Conservation (phyloP, 1,140 invertebrate species). For the Leptonema lineaticorne region DNA sequence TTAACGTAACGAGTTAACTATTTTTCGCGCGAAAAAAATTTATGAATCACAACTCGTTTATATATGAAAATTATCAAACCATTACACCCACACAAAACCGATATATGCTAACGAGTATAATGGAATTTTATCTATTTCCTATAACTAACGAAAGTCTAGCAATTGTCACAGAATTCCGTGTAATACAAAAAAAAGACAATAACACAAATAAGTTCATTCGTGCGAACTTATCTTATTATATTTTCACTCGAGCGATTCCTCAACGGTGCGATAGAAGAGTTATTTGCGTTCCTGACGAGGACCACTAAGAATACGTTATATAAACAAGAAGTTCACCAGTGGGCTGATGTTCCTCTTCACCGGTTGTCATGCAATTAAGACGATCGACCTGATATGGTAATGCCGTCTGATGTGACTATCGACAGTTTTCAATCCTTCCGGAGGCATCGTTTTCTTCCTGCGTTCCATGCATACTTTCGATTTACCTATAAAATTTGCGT, state of each 20-base stretch:
- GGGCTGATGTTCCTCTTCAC: neutral
- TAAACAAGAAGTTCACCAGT: slow-evolving; percentile 1
- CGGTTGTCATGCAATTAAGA: slow-evolving; percentile 10
- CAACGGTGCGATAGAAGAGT: neutral
- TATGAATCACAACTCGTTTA: too few species aligned
- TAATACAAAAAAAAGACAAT: neutral
- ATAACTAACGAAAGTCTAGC: too few species aligned
- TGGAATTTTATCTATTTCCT: too few species aligned
- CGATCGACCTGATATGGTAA: slow-evolving; percentile 6
- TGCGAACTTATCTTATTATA: slow-evolving; percentile 12
- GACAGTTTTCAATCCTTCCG: neutral
- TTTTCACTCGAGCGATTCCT: neutral
- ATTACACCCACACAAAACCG: too few species aligned
- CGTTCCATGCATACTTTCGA: too few species aligned
- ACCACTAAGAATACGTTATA: neutral
- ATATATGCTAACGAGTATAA: too few species aligned
- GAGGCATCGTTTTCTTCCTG: neutral
- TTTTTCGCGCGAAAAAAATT: too few species aligned
- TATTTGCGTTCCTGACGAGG: slow-evolving; percentile 3
- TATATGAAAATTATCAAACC: too few species aligned
- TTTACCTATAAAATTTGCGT: too few species aligned
- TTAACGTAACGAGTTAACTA: too few species aligned
- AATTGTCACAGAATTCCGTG: too few species aligned
- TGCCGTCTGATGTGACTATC: slow-evolving; percentile 1
- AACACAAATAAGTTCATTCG: neutral